Evolutionary conservation across 2,888 invertebrate genomes (phyloP).

Genomic region (Micoletzkya japonica): DNA sequence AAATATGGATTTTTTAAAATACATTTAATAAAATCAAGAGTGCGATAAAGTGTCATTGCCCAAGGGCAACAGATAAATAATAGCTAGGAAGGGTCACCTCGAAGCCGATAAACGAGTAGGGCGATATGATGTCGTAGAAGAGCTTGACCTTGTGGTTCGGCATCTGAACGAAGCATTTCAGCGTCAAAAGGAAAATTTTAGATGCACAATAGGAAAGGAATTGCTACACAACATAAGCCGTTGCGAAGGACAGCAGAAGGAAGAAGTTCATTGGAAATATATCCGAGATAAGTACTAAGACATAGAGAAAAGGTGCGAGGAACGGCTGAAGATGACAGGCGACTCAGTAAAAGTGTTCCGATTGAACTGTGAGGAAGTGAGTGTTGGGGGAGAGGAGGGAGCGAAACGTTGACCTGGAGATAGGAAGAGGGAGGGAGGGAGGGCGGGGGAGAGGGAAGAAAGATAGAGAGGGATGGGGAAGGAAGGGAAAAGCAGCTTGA

Average conservation of each 20-base stretch:
- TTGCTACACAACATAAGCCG: neutral
- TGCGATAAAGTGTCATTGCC: no score
- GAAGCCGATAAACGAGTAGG: slow-evolving; percentile 24
- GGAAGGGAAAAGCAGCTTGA: slow-evolving; percentile 1
- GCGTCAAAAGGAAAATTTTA: neutral
- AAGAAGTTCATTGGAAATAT: neutral
- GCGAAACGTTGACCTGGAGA: neutral
- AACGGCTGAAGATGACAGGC: neutral
- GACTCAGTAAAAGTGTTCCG: no score
- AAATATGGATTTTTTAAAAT: neutral
- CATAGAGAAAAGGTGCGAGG: neutral
- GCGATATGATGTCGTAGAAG: slow-evolving; percentile 26
- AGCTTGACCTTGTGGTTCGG: slow-evolving; percentile 20
- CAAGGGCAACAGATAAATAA: no score
- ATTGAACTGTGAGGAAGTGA: no score
- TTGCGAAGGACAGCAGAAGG: neutral
- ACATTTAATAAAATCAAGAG: neutral
- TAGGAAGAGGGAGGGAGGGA: slow-evolving; percentile 12
- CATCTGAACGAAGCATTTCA: neutral
- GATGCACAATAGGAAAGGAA: neutral
- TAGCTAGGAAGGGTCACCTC: no score
- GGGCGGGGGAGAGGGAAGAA: neutral
- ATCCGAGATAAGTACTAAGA: neutral
- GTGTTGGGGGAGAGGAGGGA: neutral
- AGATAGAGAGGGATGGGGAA: slow-evolving; percentile 15